phyloP scores from a whole-genome alignment of 2,113 vertebrate species.

The Rhadina sibilatrix region DNA sequence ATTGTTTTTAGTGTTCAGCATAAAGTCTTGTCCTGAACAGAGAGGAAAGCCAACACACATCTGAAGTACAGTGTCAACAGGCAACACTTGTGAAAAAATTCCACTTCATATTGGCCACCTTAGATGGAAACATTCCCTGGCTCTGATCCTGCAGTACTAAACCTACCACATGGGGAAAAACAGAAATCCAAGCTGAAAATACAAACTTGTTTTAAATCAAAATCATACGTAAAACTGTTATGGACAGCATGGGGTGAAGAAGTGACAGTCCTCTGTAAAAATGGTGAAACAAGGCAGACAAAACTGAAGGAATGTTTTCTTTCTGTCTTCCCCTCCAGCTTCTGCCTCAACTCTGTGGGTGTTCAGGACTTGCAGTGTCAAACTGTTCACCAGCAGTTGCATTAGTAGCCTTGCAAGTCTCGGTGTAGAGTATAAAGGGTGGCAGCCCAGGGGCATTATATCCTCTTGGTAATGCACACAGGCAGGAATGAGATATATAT shows the following conservation, averaged over 20 bases:
- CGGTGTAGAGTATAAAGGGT: neutral
- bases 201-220: constrained; percentile 24
- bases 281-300: neutral
- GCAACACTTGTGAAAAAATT: constrained; percentile 4
- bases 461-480: neutral
- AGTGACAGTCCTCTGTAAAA: neutral
- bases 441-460: neutral
- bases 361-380: neutral
- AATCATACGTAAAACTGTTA: constrained; percentile 20
- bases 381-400: neutral
- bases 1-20: neutral
- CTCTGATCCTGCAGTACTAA: constrained; percentile 14
- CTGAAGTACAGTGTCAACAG: neutral
- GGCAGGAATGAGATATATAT: neutral
- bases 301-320: neutral
- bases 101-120: neutral
- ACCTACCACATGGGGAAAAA: constrained; percentile 37
- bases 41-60: neutral
- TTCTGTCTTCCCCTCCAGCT: neutral
- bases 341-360: neutral
- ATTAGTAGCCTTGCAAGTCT: neutral
- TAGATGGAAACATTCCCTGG: constrained; percentile 33
- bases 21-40: neutral
- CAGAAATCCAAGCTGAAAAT: constrained; percentile 28
- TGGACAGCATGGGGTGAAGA: neutral